These are phyloP conservation scores for Neostethus bicornis DNA, from an alignment of 2,797 vertebrate genomes.

Conservation along the genomic window DNA sequence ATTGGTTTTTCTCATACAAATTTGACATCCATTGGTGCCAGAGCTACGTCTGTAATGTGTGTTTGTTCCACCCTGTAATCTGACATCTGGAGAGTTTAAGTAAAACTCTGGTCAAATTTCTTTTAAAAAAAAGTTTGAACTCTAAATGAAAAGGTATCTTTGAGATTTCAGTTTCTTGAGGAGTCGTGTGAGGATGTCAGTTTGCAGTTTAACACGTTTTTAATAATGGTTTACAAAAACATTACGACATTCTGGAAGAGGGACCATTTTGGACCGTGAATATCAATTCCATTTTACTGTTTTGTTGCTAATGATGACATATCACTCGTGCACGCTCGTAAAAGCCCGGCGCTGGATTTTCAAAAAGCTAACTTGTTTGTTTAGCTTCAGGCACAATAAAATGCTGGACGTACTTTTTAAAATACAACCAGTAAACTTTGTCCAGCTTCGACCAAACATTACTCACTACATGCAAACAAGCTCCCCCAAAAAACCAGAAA, in stretches of 20 bases:
- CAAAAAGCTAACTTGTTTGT: conserved; percentile 6
- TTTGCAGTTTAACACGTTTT: too few species aligned
- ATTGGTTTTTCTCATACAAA: conserved; percentile 49
- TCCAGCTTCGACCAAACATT: conserved; percentile 19
- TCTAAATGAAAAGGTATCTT: conserved; percentile 13
- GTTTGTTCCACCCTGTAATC: conserved; percentile 33
- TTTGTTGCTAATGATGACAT: conserved; percentile 34
- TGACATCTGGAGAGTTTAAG: conserved; percentile 23
- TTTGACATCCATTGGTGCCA: conserved; percentile 25
- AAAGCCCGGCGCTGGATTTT: conserved; percentile 37
- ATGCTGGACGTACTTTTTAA: conserved; percentile 6
- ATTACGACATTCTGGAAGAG: conserved; percentile 4
- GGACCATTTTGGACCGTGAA: conserved; percentile 18
- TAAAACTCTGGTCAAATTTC: conserved; percentile 19
- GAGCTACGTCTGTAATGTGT: conserved; percentile 27
- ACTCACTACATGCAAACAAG: conserved; percentile 30
- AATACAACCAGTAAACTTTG: conserved; percentile 12
- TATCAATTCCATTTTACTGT: conserved; percentile 13
- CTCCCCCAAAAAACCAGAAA: conserved; percentile 11
- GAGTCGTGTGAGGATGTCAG: not conserved
- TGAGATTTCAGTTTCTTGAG: conserved; percentile 1
- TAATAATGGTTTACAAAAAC: conserved; percentile 2
- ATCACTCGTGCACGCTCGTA: conserved; percentile 16
- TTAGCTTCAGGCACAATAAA: conserved; percentile 17
- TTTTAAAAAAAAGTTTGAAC: conserved; percentile 13